phyloP scores from a whole-genome alignment of 1,140 invertebrate genomes.

The Drosophila murphyi region DNA sequence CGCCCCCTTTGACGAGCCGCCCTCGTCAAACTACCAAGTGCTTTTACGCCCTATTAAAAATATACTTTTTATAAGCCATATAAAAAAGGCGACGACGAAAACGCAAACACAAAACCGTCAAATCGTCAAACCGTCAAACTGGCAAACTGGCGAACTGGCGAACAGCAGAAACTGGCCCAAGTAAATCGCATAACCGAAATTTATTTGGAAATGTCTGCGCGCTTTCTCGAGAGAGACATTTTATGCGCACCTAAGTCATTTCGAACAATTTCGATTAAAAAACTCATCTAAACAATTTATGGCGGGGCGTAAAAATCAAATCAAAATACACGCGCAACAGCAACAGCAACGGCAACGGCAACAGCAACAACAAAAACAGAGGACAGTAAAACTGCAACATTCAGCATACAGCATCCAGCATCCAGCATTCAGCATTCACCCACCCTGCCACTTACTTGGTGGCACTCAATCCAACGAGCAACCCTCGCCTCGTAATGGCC shows the following conservation, averaged over 20 bases:
- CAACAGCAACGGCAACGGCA: constrained; percentile 1
- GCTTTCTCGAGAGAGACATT: constrained; percentile 72
- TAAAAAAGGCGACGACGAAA: constrained; percentile 56
- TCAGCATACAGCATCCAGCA: constrained; percentile 42
- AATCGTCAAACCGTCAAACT: constrained; percentile 7
- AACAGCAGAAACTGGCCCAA: constrained; percentile 38
- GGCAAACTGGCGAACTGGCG: background rate
- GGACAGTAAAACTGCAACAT: constrained; percentile 78
- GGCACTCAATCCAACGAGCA: constrained; percentile 29
- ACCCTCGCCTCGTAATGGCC: constrained; percentile 22
- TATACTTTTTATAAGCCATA: constrained; percentile 83
- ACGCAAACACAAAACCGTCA: constrained; percentile 1
- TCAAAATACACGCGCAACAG: constrained; percentile 67
- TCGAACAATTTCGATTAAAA: constrained; percentile 84
- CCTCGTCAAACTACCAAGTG: constrained; percentile 67
- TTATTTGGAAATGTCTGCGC: constrained; percentile 53
- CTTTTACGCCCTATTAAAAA: constrained; percentile 83
- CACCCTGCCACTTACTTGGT: background rate
- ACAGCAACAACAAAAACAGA: background rate
- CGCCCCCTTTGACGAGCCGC: constrained; percentile 10
- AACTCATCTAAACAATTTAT: constrained; percentile 85
- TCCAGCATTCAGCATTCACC: constrained; percentile 35
- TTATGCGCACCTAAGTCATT: constrained; percentile 84
- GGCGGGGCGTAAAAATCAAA: constrained; percentile 83
- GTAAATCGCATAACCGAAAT: constrained; percentile 67